Conservation (phyloP, 2,113 vertebrate genomes). For the Pachypanchax playfairii region DNA sequence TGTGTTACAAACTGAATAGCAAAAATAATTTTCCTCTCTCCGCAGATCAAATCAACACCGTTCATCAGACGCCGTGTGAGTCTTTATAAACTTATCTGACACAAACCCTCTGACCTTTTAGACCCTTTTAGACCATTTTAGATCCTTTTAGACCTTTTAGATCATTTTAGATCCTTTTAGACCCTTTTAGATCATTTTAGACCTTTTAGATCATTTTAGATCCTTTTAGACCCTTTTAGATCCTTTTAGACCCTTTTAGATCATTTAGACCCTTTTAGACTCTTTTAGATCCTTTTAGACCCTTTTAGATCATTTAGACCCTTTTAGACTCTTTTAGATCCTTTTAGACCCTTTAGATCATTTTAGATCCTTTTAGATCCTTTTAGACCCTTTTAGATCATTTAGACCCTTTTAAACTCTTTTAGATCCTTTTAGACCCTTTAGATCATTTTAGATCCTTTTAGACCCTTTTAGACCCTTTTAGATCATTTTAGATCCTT, state of each 20-base stretch:
- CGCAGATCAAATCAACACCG: conserved; percentile 79
- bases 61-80: conserved; percentile 76
- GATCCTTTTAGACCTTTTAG: too few species aligned
- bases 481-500: conserved; percentile 40
- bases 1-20: conserved; percentile 18
- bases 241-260: conserved; percentile 41
- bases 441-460: conserved; percentile 40
- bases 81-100: conserved; percentile 48
- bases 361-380: conserved; percentile 40
- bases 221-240: conserved; percentile 40
- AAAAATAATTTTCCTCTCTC: conserved; percentile 36
- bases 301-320: too few species aligned
- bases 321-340: too few species aligned
- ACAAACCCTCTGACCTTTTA: too few species aligned
- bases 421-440: conserved; percentile 39
- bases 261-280: too few species aligned
- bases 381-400: conserved; percentile 44
- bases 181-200: too few species aligned
- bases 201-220: too few species aligned
- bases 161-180: conserved; percentile 42
- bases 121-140: conserved; percentile 40
- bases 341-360: conserved; percentile 40
- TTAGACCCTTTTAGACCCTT: conserved; percentile 40
- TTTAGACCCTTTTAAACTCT: too few species aligned
- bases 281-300: conserved; percentile 42